These are phyloP conservation scores for Patella depressa DNA, from an alignment of 2,888 invertebrate genomes.

Conservation along the genomic window DNA sequence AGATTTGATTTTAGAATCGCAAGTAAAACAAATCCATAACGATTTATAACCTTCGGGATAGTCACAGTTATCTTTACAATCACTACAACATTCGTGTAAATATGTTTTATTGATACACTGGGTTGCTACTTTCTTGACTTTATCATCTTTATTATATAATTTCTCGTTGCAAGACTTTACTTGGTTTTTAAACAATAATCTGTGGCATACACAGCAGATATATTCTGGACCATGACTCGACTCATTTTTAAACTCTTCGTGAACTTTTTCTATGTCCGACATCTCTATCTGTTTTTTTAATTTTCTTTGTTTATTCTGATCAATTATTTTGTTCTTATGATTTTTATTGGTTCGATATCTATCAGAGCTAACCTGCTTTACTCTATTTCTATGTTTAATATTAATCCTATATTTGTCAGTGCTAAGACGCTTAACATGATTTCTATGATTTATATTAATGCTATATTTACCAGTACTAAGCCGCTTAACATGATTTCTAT, in stretches of 20 bases:
- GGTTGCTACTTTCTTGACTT: background rate
- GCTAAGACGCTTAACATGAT: background rate
- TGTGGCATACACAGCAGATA: background rate
- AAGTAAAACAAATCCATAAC: background rate
- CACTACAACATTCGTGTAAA: background rate
- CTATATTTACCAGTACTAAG: background rate
- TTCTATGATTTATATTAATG: background rate
- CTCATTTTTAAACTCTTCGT: background rate
- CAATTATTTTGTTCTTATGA: background rate
- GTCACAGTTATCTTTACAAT: background rate
- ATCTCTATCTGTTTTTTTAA: background rate
- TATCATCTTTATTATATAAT: background rate
- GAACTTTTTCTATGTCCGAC: background rate
- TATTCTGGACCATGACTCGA: background rate
- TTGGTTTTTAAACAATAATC: background rate
- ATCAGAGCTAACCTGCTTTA: background rate
- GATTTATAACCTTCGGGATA: background rate
- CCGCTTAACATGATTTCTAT: background rate
- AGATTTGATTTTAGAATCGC: background rate
- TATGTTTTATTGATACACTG: slow-evolving; percentile 1
- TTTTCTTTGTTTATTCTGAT: slow-evolving; percentile 2
- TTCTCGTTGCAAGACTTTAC: background rate
- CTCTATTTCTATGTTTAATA: background rate
- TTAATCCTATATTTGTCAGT: background rate
- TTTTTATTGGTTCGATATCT: background rate